Base-by-base conservation (phyloP, 53 echinoderm and acorn worm genomes). In the Echinarachnius parma region DNA sequence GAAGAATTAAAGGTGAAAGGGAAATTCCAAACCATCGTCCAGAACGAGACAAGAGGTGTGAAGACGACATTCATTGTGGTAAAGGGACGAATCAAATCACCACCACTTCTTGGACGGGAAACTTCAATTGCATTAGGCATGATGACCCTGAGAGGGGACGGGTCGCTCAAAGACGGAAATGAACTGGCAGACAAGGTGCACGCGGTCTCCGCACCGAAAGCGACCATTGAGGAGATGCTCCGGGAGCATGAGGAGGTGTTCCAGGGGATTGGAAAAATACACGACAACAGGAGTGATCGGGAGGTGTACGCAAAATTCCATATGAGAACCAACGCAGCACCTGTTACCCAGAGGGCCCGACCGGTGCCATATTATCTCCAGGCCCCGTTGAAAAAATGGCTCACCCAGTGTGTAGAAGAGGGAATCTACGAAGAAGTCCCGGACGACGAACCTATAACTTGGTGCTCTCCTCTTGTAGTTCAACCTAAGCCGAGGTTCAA, bases 11-110 rank as follows among this genome's bases (percentile, higher is more conserved):
- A 47, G 20, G 75, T 81, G 19, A 81, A 82, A 64, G 75, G 76
- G 19, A 72, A 74, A 24, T 61, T 75, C 28, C 13, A 60, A 1
- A 75, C 62, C 4, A 52, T 55, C 4, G 45, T 81, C 24, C 58
- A 66, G 75, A 81, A 81, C 28, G 2, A 77, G 5, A 78, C 84
- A 4, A 34, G 70, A 29, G 84, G 75, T 10, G 26, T 56, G 54
- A 18, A 70, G 44, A 71, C 85, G 23, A 61, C 72, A 42, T 78
- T 84, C 44, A 48, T 84, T 53, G 79, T 79, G 21, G 54, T 84
- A 16, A 64, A 45, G 64, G 80, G 74, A 3, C 25, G 55, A 39
- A 84, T 69, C 11, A 78, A 71, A 9, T 84, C 84, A 11, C 62
- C 72, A 31, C 84, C 79, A 36, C 42, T 84, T 18, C 31, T 84